Base-by-base conservation (phyloP, 2,888 invertebrate genomes). In the Idaea aversata region DNA sequence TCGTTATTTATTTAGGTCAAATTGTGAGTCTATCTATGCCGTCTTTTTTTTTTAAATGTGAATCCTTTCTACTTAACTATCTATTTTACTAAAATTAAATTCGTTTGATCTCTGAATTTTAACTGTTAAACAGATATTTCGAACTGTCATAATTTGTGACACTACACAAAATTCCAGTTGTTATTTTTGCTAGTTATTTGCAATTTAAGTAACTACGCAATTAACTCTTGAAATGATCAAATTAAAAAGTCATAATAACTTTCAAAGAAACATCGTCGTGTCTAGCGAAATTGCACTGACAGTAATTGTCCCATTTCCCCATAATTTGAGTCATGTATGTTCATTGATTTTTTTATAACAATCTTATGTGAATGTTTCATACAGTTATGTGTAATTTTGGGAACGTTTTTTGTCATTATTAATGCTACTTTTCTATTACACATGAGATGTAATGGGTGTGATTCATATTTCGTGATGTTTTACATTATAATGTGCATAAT, bases 271-370 rank as follows among this genome's bases (percentile, higher is more conserved):
- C 77, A 79, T 81, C 80, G 25, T 25, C 78, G 34, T 25, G 25
- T 25, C 47, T 72, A 68, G 69, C 70, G 79, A 83, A 82, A 87
- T 88, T 80, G 75, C 75, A 78, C 78, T 86, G 86, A 86, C 88
- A 84, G 83, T 87, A 87, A 88, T 88, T 79, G 81, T 70, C 72
- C 69, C 72, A 74, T 76, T 47, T 78, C 71, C 76, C 76, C 74
- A 75, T 78, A 78, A 81, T 78, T 76, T 72, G 70, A 72, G 73
- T 75, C 75, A 73, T 74, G 74, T 79, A 76, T 75, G 75, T 77
- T 77, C 81, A 86, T 85, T 81, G 77, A 81, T 79, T 87, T 82
- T 84, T 86, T 81, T 78, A 76, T 75, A 66, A 70, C 67, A 66
- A 65, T 66, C 65, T 69, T 65, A 38, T 15, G 6, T 16, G 38